phyloP scores from a whole-genome alignment of 2,797 vertebrate species.

The Nothura maculosa region DNA sequence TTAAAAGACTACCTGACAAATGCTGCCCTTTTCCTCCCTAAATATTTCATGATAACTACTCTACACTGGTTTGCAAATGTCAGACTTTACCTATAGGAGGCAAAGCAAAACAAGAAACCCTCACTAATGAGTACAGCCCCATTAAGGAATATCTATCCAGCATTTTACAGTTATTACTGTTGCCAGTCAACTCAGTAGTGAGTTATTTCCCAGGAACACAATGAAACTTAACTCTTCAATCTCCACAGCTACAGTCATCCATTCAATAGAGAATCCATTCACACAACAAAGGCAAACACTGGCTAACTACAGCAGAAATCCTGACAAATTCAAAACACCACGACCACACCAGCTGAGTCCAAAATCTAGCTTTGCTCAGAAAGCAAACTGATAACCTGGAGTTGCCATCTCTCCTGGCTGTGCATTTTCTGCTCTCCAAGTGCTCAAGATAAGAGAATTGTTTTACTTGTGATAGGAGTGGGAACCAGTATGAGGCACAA shows the following conservation, averaged over 20 bases:
- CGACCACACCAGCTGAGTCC: not conserved
- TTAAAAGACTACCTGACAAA: not conserved
- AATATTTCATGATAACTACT: not conserved
- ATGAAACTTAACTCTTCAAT: not conserved
- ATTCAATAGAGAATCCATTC: not conserved
- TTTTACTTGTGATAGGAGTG: not conserved
- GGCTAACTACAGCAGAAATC: not conserved
- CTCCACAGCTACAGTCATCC: not conserved
- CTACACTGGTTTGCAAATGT: not conserved
- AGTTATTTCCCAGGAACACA: not conserved
- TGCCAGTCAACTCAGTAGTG: not conserved
- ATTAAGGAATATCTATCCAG: not conserved
- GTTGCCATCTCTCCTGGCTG: not conserved
- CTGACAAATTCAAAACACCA: not conserved
- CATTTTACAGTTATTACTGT: not conserved
- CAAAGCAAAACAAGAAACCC: not conserved
- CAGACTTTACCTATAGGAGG: not conserved
- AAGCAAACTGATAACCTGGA: not conserved
- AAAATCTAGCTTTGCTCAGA: conserved; percentile 1
- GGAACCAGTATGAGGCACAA: not conserved
- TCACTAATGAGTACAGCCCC: not conserved
- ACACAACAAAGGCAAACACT: not conserved
- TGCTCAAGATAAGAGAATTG: not conserved
- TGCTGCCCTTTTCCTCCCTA: not conserved
- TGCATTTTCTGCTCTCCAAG: not conserved